Evolutionary conservation across 2,888 invertebrate species (phyloP).

Genomic region (Incurvaria masculella): DNA sequence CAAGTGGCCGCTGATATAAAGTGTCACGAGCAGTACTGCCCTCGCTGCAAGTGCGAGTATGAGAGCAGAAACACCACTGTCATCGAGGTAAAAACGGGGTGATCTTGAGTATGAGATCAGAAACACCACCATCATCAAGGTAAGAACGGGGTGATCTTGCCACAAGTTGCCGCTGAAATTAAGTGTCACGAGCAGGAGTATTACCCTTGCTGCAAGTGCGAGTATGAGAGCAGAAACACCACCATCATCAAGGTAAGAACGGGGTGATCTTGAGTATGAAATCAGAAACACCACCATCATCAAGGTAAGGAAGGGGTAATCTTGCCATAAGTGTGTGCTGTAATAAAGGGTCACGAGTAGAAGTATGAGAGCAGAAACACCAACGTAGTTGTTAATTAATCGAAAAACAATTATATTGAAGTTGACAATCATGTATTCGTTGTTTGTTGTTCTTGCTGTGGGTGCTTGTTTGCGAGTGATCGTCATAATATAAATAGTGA

Average conservation of each 20-base stretch:
- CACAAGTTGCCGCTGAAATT: slow-evolving; percentile 65
- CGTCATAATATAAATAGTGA: too few relatives aligned
- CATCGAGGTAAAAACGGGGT: too few relatives aligned
- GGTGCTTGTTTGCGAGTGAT: too few relatives aligned
- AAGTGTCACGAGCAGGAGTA: slow-evolving; percentile 81
- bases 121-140: too few relatives aligned
- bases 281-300: too few relatives aligned
- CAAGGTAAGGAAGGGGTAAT: slow-evolving; percentile 77
- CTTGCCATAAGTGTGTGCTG: slow-evolving; percentile 64
- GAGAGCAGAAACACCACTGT: slow-evolving; percentile 93
- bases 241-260: slow-evolving; percentile 87
- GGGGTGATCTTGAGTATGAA: too few relatives aligned
- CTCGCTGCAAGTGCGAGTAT: slow-evolving; percentile 91
- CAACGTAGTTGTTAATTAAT: too few relatives aligned
- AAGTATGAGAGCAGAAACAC: slow-evolving; percentile 94
- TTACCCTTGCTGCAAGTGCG: slow-evolving; percentile 91
- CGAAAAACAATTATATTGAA: too few relatives aligned
- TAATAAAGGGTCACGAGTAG: slow-evolving; percentile 73
- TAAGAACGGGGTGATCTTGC: slow-evolving; percentile 73
- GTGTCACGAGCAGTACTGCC: slow-evolving; percentile 82
- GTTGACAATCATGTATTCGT: too few relatives aligned
- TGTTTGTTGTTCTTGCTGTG: too few relatives aligned
- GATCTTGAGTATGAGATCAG: too few relatives aligned
- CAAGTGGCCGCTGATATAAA: slow-evolving; percentile 66
- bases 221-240: slow-evolving; percentile 92